phyloP scores from a whole-genome alignment of 2,888 invertebrate species.

The Cantharis nigra region DNA sequence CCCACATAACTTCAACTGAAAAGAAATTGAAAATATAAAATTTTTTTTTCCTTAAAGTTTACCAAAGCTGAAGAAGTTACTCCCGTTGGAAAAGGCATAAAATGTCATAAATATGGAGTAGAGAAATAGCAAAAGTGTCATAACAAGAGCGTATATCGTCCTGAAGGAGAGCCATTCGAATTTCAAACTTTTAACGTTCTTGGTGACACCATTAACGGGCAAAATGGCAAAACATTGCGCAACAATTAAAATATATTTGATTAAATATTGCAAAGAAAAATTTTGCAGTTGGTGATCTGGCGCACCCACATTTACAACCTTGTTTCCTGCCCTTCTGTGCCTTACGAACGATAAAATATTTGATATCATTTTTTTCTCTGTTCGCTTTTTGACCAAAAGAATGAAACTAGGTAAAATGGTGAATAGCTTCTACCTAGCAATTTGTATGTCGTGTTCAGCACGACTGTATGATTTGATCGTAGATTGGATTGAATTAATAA shows the following conservation, averaged over 20 bases:
- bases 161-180: slow-evolving; percentile 19
- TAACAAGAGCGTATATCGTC: slow-evolving; percentile 5
- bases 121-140: not conserved
- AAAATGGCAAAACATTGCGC: slow-evolving; percentile 20
- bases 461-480: not conserved
- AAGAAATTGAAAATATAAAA: not conserved
- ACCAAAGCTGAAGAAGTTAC: slow-evolving; percentile 20
- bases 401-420: not conserved
- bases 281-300: not conserved
- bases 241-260: slow-evolving; percentile 9
- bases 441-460: not conserved
- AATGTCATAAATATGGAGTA: slow-evolving; percentile 1
- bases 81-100: not conserved
- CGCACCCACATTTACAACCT: not conserved
- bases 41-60: not conserved
- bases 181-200: slow-evolving; percentile 2
- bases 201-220: slow-evolving; percentile 16
- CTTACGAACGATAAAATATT: not conserved
- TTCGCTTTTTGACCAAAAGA: not conserved
- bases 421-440: not conserved
- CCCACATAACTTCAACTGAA: slow-evolving; percentile 23
- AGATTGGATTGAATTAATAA: not conserved
- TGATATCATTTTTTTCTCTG: not conserved
- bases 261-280: slow-evolving; percentile 4
- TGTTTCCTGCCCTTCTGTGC: not conserved